Percentiles rank a stretch among this genome's conserved stretches.
These are phyloP conservation scores for Eueremaeus valkanovi DNA, from an alignment of 2,888 invertebrate species.

Conservation along the genomic window DNA sequence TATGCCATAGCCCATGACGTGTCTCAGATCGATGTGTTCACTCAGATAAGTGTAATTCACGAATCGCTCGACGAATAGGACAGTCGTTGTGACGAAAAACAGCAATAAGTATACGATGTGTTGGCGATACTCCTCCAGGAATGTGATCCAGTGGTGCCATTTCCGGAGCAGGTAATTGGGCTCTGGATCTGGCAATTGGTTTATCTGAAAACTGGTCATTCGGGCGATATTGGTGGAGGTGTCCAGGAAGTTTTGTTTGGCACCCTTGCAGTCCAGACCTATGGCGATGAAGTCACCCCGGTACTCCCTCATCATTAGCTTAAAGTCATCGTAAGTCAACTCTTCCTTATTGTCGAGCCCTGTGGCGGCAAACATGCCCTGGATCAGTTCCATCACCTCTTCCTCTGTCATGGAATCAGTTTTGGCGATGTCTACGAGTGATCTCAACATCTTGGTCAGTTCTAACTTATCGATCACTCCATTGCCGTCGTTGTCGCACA, in stretches of 20 bases:
- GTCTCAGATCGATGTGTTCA: slow-evolving; percentile 87
- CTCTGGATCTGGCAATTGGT: slow-evolving; percentile 65
- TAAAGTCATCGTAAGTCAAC: slow-evolving; percentile 84
- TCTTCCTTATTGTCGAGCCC: slow-evolving; percentile 85
- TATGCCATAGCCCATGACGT: slow-evolving; percentile 96
- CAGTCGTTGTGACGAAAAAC: slow-evolving; percentile 89
- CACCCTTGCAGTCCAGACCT: slow-evolving; percentile 87
- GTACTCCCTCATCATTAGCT: slow-evolving; percentile 93
- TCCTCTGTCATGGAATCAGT: slow-evolving; percentile 81
- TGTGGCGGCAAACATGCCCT: slow-evolving; percentile 90
- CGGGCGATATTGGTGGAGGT: slow-evolving; percentile 89
- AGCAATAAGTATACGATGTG: slow-evolving; percentile 92
- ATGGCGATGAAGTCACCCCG: slow-evolving; percentile 93
- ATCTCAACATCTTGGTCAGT: slow-evolving; percentile 85
- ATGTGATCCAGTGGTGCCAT: slow-evolving; percentile 83
- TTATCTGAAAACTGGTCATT: slow-evolving; percentile 90
- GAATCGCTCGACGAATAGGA: slow-evolving; percentile 88
- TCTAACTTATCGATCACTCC: slow-evolving; percentile 91
- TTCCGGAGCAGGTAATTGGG: slow-evolving; percentile 62
- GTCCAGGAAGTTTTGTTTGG: slow-evolving; percentile 89
- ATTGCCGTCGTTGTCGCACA: slow-evolving; percentile 93
- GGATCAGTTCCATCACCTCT: slow-evolving; percentile 78
- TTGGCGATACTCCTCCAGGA: slow-evolving; percentile 89
- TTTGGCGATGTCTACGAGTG: slow-evolving; percentile 84
- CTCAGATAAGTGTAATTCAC: slow-evolving; percentile 95